Evolutionary conservation across 1,140 invertebrate genomes (phyloP).

Genomic region (Sarcophaga bullata): DNA sequence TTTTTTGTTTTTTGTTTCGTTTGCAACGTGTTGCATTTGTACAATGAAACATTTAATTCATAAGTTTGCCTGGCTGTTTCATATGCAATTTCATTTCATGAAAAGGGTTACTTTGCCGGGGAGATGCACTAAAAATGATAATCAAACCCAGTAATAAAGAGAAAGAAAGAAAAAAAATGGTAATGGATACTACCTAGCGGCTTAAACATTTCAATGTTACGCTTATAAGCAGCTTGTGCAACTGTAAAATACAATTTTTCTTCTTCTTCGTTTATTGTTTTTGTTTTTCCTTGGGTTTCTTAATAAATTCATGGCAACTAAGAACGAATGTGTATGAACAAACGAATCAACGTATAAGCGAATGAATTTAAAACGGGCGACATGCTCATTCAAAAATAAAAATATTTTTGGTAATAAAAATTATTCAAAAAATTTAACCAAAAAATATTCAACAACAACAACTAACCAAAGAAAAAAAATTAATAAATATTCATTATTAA

Average conservation of each 20-base stretch:
- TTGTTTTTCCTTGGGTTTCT: no score
- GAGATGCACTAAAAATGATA: conserved; percentile 3
- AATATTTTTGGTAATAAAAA: conserved; percentile 16
- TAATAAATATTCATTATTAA: conserved; percentile 16
- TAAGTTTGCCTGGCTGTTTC: background rate
- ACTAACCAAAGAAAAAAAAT: background rate
- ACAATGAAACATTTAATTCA: conserved; percentile 1
- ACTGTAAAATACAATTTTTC: conserved; percentile 1
- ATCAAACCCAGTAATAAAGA: conserved; percentile 4
- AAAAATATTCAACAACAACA: no score
- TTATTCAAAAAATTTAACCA: background rate
- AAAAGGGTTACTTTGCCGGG: background rate
- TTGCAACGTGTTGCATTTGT: background rate
- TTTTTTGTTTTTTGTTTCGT: no score
- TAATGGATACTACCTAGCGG: no score
- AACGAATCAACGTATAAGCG: background rate
- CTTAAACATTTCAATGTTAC: background rate
- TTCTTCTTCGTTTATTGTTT: no score
- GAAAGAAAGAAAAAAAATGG: background rate
- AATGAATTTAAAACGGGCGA: background rate
- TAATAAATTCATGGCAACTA: no score
- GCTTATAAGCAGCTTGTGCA: conserved; percentile 6
- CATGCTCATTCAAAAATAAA: conserved; percentile 1
- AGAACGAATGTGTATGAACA: no score
- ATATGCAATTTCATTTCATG: background rate